Conservation (phyloP, 2,888 invertebrate genomes). For the Cosmorhoe ocellata region DNA sequence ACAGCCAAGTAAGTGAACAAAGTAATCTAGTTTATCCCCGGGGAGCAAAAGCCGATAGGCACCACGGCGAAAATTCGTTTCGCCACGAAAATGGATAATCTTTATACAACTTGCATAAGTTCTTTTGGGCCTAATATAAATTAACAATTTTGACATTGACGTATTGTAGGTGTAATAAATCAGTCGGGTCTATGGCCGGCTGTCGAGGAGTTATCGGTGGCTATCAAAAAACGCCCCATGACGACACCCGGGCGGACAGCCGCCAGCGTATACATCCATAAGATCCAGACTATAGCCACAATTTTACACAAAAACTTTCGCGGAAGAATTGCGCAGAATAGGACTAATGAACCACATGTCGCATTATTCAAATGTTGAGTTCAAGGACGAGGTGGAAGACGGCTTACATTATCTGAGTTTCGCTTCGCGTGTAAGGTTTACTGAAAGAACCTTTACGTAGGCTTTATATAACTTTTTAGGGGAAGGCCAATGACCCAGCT, state of each 20-base stretch:
- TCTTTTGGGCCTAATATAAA: slow-evolving; percentile 1
- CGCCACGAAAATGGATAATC: slow-evolving; percentile 9
- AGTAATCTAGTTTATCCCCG: slow-evolving; percentile 10
- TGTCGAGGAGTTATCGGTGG: slow-evolving; percentile 40
- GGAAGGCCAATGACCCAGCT: no score
- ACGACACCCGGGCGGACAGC: slow-evolving; percentile 29
- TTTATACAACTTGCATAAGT: background rate
- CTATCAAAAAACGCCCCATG: slow-evolving; percentile 50
- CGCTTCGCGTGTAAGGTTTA: no score
- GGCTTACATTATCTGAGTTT: no score
- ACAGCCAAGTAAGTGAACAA: slow-evolving; percentile 12
- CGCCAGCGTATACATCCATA: slow-evolving; percentile 8
- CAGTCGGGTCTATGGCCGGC: slow-evolving; percentile 13
- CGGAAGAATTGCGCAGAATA: background rate
- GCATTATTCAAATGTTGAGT: no score
- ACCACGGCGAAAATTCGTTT: background rate
- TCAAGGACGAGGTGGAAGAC: no score
- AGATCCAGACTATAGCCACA: slow-evolving; percentile 14
- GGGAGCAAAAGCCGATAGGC: slow-evolving; percentile 7
- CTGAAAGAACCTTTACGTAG: no score
- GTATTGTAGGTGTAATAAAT: slow-evolving; percentile 23
- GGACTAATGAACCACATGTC: no score
- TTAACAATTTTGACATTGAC: slow-evolving; percentile 14
- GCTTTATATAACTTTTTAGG: no score
- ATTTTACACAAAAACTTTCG: slow-evolving; percentile 10